Base-by-base conservation (phyloP, 35 echinoderm and acorn worm species). In the Anneissia japonica region DNA sequence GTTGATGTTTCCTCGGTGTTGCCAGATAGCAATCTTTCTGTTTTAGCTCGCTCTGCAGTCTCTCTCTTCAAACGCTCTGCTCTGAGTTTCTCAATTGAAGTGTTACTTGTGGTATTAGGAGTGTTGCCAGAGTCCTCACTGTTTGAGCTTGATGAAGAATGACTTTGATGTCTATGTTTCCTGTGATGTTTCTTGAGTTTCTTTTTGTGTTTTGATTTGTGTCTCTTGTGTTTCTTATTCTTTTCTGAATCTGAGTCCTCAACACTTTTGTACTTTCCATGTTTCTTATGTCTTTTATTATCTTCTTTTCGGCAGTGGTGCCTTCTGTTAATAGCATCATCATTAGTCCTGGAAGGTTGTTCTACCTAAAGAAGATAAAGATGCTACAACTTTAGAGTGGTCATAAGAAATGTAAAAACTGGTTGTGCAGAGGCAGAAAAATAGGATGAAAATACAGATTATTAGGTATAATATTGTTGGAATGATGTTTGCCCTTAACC, bases 61-160 rank as follows among this genome's bases (percentile, higher is more conserved):
- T 99, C 96, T 31, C 96, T 77, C 32, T 81, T 89, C 11, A 99
- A n/a, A 77, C 96, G 83, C 46, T 99, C 92, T 46, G 92, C 96
- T 72, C 96, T 73, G 36, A 99, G 45, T 76, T 94, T 82, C 43
- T 93, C 86, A 26, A 99, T 91, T 19, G 77, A 32, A 21, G 32
- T 11, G 4, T 31, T 79, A 19, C 33, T 30, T 34, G 46, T 91
- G 3, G 72, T 77, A 32, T 74, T 46, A 39, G 33, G n/a, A 34
- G 36, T 40, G 36, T 64, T 38, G 45, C 34, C 29, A 16, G 23
- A 28, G 0, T 36, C 3, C 31, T 37, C 73, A 0, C 23, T 37
- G n/a, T 35, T 74, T 30, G 13, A 9, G 74, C n/a, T 29, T 21
- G 23, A 7, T 30, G 31, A 36, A 31, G 29, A 55, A 74, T 73